These are phyloP conservation scores for Teleiodes luculella DNA, from an alignment of 2,888 invertebrate species.

Conservation along the genomic window DNA sequence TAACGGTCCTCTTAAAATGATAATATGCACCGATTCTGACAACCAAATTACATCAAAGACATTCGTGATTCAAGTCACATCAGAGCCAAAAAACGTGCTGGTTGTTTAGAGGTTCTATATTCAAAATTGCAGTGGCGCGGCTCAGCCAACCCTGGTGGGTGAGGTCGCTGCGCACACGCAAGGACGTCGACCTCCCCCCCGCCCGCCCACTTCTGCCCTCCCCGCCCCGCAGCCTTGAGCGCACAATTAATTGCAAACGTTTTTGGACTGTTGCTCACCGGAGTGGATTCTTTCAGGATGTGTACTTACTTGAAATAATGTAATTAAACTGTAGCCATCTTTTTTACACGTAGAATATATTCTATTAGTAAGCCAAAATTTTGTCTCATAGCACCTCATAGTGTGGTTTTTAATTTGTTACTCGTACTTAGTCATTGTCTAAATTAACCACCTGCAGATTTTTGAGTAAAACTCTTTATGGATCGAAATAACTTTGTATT, in stretches of 20 bases:
- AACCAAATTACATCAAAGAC: not conserved
- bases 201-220: not conserved
- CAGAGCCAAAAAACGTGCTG: not conserved
- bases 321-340: not conserved
- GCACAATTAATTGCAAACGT: slow-evolving; percentile 56
- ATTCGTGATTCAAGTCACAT: not conserved
- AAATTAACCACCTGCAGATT: no score
- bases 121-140: not conserved
- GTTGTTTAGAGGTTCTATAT: not conserved
- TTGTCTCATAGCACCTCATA: no score
- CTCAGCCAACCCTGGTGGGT: not conserved
- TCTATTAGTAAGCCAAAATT: no score
- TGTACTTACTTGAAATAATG: not conserved
- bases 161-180: slow-evolving; percentile 40
- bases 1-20: no score
- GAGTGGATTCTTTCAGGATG: slow-evolving; percentile 32
- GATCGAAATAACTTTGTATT: no score
- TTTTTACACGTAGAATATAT: no score
- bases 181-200: slow-evolving; percentile 57
- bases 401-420: no score
- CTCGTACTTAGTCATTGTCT: no score
- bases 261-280: not conserved
- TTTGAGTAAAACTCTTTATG: no score
- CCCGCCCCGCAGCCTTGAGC: slow-evolving; percentile 54
- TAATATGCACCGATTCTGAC: no score